Evolutionary conservation across 2,113 vertebrate species (phyloP).

Genomic region (Cebus imitator): DNA sequence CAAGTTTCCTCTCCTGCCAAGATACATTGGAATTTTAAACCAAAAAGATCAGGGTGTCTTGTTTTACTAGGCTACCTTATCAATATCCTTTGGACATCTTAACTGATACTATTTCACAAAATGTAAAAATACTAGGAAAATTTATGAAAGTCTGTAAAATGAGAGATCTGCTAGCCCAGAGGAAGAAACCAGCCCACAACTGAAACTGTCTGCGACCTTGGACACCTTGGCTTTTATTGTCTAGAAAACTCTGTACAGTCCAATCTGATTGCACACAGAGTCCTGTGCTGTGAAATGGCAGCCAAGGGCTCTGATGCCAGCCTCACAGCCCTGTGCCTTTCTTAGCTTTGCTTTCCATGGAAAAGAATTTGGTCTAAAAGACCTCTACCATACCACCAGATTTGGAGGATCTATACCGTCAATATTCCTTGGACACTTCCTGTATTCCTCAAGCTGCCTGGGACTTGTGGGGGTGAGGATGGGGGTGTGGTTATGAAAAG

Average conservation of each 20-base stretch:
- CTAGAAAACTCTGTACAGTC: not conserved
- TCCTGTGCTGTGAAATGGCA: not conserved
- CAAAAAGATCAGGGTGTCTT: not conserved
- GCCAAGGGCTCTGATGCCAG: not conserved
- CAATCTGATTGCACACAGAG: not conserved
- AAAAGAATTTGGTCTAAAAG: not conserved
- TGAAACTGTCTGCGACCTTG: not conserved
- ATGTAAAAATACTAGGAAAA: not conserved
- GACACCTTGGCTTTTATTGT: not conserved
- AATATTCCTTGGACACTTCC: not conserved
- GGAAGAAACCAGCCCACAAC: not conserved
- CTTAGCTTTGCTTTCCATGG: not conserved
- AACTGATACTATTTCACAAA: slow-evolving; percentile 2
- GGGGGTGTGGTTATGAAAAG: not conserved
- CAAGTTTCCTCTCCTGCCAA: not conserved
- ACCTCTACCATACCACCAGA: not conserved
- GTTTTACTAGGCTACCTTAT: not conserved
- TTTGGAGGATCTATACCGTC: not conserved
- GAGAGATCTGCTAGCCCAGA: not conserved
- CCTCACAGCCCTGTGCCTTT: not conserved
- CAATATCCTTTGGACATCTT: not conserved
- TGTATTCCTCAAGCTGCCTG: not conserved
- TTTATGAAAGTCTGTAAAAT: not conserved
- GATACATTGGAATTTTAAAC: not conserved
- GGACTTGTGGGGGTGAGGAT: not conserved